Evolutionary conservation across 2,113 vertebrate genomes (phyloP).

Genomic region (Sander vitreus): DNA sequence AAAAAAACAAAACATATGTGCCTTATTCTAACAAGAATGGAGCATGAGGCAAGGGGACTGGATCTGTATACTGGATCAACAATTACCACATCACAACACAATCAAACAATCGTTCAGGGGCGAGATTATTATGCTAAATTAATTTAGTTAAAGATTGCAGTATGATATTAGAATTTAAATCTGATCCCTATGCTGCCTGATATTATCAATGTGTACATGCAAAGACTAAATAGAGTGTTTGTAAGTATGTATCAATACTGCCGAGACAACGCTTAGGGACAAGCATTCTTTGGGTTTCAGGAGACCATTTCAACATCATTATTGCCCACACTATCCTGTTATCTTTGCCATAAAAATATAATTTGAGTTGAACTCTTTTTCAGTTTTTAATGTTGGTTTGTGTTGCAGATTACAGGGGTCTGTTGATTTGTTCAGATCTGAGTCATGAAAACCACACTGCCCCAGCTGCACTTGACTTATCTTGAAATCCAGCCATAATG

Average conservation of each 20-base stretch:
- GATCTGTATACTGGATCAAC: background rate
- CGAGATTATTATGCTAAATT: background rate
- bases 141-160: background rate
- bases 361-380: background rate
- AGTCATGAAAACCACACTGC: conserved; percentile 15
- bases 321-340: background rate
- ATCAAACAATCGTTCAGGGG: background rate
- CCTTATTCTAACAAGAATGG: background rate
- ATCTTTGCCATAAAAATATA: background rate
- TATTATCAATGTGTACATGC: background rate
- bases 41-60: background rate
- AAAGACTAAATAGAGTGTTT: background rate
- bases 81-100: conserved; percentile 2
- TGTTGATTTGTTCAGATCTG: background rate
- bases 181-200: background rate
- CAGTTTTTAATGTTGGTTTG: background rate
- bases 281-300: background rate
- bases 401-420: background rate
- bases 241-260: background rate
- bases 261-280: background rate
- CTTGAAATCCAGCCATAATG: conserved; percentile 12
- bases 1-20: background rate
- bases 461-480: conserved; percentile 9
- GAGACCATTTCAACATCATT: background rate
- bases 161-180: background rate